Percentiles rank a stretch among this genome's conserved stretches.
Evolutionary conservation across 2,113 vertebrate species (phyloP).

Genomic region (Microtus montanus): DNA sequence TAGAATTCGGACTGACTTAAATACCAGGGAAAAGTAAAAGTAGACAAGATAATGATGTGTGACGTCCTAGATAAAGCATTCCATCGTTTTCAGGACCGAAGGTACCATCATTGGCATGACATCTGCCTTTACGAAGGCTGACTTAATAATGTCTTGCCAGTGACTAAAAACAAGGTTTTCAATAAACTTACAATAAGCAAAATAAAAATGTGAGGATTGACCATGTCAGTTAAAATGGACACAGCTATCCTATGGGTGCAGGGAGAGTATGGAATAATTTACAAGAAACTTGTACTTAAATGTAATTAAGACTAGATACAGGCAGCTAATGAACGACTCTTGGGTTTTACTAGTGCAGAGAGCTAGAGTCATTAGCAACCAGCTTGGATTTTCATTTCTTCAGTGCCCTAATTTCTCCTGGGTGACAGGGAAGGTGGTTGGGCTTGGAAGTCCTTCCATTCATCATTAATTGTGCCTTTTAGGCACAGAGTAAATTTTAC

Average conservation of each 20-base stretch:
- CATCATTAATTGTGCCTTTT: neutral
- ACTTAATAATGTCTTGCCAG: neutral
- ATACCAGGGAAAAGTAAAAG: neutral
- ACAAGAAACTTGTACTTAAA: neutral
- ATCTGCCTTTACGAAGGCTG: neutral
- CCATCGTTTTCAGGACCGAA: neutral
- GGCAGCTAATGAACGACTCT: neutral
- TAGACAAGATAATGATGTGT: too few species aligned
- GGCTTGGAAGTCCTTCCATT: neutral
- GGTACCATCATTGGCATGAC: neutral
- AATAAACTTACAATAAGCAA: neutral
- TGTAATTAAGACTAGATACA: neutral
- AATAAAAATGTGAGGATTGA: neutral
- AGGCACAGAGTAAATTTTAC: slow-evolving; percentile 12
- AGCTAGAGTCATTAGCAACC: neutral
- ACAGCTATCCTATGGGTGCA: neutral
- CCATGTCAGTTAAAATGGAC: neutral
- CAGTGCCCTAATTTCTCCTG: neutral
- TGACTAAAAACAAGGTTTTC: neutral
- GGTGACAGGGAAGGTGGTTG: slow-evolving; percentile 10
- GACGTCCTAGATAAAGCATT: neutral
- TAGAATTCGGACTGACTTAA: slow-evolving; percentile 5
- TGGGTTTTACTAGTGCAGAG: neutral
- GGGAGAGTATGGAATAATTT: neutral
- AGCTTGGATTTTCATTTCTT: neutral